Evolutionary conservation across 2,113 vertebrate species (phyloP), one percentile per base, ranked within the genome.

Genomic region (Lepisosteus oculatus): DNA sequence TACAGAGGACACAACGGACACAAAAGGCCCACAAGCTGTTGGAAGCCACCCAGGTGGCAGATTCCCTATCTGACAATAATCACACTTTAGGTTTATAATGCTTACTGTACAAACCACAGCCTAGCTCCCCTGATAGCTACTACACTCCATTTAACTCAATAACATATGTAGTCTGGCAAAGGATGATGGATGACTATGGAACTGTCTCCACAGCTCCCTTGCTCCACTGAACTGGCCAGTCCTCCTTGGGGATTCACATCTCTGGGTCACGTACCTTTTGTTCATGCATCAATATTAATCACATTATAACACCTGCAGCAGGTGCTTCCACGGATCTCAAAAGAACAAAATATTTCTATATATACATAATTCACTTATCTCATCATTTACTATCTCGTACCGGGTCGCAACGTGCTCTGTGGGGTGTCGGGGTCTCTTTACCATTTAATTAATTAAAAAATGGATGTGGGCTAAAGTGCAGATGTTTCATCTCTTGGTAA

Each of bases 71-170:
- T 74, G 73, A 79, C 77, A 84, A 83, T 87, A 90, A 86, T 85
- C 80, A 87, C 83, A 85, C 74, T 87, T 83, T 80, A 89, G 88
- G 87, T 82, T 88, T 84, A 83, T 85, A 85, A 84, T 62, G 83
- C 84, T 78, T 83, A 72, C 78, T 85, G 80, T 65, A 41, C 57
- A 61, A 51, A 65, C 76, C 76, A 79, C 84, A 88, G 86, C 79
- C 87, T 81, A 89, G 71, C 77, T 91, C 88, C 86, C 86, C 67
- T 78, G 83, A 86, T 51, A 83, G 79, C 63, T 79, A 84, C 84
- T 72, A 83, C 82, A 90, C 85, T 92, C 90, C 90, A 91, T 92
- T 87, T 90, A 83, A 85, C 87, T 86, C 91, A 81, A 88, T 71
- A 77, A 68, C 65, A 81, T 13, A 68, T 75, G 74, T 62, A 70